Percentiles rank a stretch among this genome's conserved stretches.
These are phyloP conservation scores for Nasonia oneida DNA, from an alignment of 2,888 invertebrate genomes.

Conservation along the genomic window DNA sequence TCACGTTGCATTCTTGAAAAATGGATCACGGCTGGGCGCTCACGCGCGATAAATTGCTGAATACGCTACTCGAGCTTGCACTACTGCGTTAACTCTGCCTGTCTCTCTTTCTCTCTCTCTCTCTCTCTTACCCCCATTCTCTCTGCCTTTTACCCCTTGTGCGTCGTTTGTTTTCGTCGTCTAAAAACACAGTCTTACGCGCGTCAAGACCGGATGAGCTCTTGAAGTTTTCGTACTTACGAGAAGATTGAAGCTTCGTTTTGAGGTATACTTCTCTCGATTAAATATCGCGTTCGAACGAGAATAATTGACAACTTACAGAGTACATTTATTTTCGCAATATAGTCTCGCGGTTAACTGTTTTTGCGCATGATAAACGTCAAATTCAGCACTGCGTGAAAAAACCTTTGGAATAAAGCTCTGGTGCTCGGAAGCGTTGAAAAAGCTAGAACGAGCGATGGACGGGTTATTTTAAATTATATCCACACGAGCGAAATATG, in stretches of 20 bases:
- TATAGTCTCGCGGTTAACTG: too few relatives aligned
- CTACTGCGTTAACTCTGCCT: not conserved
- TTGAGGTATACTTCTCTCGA: too few relatives aligned
- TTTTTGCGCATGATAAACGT: too few relatives aligned
- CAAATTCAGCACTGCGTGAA: too few relatives aligned
- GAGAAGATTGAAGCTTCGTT: not conserved
- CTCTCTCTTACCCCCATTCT: not conserved
- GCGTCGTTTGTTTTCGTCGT: constrained; percentile 46
- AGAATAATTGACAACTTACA: too few relatives aligned
- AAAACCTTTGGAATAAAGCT: too few relatives aligned
- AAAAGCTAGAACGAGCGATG: not conserved
- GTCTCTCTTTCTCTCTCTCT: not conserved
- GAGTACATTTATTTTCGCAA: too few relatives aligned
- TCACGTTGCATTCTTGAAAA: constrained; percentile 45
- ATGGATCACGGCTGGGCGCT: constrained; percentile 29
- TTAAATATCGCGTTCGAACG: too few relatives aligned
- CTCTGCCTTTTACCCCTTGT: constrained; percentile 26
- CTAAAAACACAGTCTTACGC: constrained; percentile 7
- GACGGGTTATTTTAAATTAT: not conserved
- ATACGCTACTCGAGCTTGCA: constrained; percentile 13
- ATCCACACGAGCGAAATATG: not conserved
- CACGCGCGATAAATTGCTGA: constrained; percentile 31
- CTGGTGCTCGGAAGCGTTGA: not conserved
- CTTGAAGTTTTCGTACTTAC: not conserved
- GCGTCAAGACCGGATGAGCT: not conserved